Base-by-base conservation (phyloP, 1,140 invertebrate genomes). In the Drosophila carrolli region DNA sequence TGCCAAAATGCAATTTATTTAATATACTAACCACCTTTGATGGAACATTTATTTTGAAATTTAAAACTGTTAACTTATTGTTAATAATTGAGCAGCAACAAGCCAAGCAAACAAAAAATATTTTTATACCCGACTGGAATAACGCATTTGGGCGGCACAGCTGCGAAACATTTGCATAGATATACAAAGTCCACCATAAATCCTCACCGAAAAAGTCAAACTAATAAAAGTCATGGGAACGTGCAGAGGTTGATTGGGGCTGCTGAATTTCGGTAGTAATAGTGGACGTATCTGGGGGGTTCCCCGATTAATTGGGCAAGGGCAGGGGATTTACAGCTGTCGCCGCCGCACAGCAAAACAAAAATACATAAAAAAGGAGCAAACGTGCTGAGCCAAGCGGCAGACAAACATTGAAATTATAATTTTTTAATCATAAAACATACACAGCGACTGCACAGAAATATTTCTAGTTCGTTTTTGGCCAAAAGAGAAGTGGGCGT, bases 371-470 rank as follows among this genome's bases (percentile, higher is more conserved):
- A 19, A 51, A 14, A 74, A 59, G 50, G 40, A 13, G 0, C 51
- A 57, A 68, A 55, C 44, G 47, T 43, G 67, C 75, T 77, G 67
- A 74, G 67, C 62, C 59, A 62, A 57, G 58, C 50, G 50, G 23
- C 75, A 68, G 75, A 76, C 72, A 54, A 63, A 67, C 73, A 83
- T 88, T 60, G 68, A 88, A 88, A 86, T 86, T 88, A 88, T 86
- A 82, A 86, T 88, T 88, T 88, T 88, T 82, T 88, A 86, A 71
- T 83, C 67, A 79, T 70, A 85, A 81, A 78, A 81, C 62, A 78
- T 68, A 81, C 51, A 81, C 38, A 59, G 67, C 51, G 38, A 66
- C 61, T 58, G 48, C 43, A 23, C 48, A 48, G 60, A 71, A 65
- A 61, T 75, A 71, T 70, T 54, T 59, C 23, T 41, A 41, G 40